Percentiles rank a stretch among this genome's conserved stretches.
Conservation (phyloP, 2,797 vertebrate genomes). For the Chaetodon trifasciatus region DNA sequence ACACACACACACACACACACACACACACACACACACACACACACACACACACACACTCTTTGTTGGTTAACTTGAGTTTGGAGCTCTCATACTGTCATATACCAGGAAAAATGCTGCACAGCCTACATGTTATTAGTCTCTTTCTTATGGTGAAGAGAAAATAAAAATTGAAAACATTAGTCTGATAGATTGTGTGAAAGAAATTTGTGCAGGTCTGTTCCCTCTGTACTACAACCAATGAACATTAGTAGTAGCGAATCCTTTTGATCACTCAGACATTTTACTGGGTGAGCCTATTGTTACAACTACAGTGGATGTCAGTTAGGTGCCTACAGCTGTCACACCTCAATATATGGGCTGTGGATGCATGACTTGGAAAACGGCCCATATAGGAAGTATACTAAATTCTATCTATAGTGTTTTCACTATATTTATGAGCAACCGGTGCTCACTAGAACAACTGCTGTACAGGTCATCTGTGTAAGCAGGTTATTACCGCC, state of each 20-base stretch:
- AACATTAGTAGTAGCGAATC: neutral
- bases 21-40: neutral
- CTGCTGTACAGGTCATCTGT: too few species aligned
- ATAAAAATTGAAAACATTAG: neutral
- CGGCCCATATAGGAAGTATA: neutral
- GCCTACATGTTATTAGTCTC: neutral
- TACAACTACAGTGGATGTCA: neutral
- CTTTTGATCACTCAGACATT: slow-evolving; percentile 2
- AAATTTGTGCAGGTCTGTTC: slow-evolving; percentile 14
- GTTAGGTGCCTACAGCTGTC: neutral
- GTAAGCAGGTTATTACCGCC: too few species aligned
- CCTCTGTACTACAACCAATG: neutral
- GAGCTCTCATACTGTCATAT: neutral
- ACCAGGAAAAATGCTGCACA: neutral
- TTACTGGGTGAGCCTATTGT: neutral
- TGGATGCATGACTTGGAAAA: neutral
- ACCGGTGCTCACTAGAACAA: too few species aligned
- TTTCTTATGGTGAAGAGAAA: neutral
- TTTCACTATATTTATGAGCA: neutral
- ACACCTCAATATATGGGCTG: neutral
- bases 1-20: slow-evolving; percentile 33
- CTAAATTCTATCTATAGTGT: neutral
- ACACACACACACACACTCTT: slow-evolving; percentile 26
- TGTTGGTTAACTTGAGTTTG: slow-evolving; percentile 17
- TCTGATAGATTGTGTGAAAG: neutral